A percentile compares a stretch with the other conserved stretches of the same genome.
Conservation (phyloP, 2,888 invertebrate species). For the Chaetoderma sp. region DNA sequence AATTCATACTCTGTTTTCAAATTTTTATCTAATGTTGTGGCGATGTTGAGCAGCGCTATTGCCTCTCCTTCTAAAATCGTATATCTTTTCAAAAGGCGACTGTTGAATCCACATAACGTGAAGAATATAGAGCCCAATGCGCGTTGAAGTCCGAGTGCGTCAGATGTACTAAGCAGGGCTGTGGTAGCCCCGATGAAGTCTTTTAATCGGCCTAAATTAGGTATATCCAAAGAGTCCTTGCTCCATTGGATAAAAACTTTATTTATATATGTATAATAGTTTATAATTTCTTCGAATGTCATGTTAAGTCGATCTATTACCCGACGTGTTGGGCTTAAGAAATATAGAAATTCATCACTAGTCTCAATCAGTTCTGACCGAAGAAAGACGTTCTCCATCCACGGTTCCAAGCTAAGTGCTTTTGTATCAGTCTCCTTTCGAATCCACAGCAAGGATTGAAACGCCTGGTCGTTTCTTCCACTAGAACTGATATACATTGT, state of each 20-base stretch:
- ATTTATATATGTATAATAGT: background rate
- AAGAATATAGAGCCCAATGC: too few species aligned
- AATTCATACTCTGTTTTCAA: too few species aligned
- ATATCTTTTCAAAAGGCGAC: background rate
- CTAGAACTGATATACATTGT: constrained; percentile 6
- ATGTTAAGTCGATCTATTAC: background rate
- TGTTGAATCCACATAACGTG: too few species aligned
- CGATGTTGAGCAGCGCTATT: background rate
- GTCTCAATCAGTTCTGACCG: background rate
- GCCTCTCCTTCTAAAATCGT: background rate
- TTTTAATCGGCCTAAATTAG: background rate
- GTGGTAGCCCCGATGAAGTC: too few species aligned
- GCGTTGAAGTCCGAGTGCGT: too few species aligned
- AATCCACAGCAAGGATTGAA: background rate
- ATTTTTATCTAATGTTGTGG: background rate
- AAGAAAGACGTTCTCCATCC: background rate
- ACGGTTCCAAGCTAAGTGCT: background rate
- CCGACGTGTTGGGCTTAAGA: background rate
- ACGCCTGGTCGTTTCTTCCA: background rate
- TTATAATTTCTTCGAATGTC: constrained; percentile 1
- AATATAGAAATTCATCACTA: background rate
- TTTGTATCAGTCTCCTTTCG: background rate
- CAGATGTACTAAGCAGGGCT: too few species aligned
- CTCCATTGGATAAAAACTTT: background rate
- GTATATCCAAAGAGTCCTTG: too few species aligned